Percentiles rank a stretch among this genome's conserved stretches.
These are phyloP conservation scores for Ischnus inquisitorius DNA, from an alignment of 2,888 invertebrate genomes.

Conservation along the genomic window DNA sequence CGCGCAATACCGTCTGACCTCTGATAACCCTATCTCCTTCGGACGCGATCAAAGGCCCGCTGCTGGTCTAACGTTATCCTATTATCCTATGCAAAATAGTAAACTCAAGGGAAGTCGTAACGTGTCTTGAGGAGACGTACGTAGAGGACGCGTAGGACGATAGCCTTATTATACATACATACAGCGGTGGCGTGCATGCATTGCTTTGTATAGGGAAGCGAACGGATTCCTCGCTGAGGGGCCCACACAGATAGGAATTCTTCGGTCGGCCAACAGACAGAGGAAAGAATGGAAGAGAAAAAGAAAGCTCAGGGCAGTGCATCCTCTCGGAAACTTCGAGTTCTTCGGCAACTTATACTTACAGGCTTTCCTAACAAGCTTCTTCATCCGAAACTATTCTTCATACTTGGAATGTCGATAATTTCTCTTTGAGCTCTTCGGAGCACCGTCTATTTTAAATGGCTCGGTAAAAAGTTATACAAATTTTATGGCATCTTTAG, in stretches of 20 bases:
- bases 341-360: not conserved
- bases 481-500: no score
- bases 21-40: slow-evolving; percentile 26
- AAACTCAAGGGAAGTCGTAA: slow-evolving; percentile 11
- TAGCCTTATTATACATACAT: slow-evolving; percentile 31
- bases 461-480: no score
- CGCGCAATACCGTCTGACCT: slow-evolving; percentile 34
- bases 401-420: not conserved
- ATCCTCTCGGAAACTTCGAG: slow-evolving; percentile 24
- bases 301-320: slow-evolving; percentile 40
- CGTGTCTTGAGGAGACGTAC: slow-evolving; percentile 14
- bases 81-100: slow-evolving; percentile 38
- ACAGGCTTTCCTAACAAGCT: not conserved
- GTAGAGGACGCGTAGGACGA: slow-evolving; percentile 66
- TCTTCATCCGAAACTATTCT: not conserved
- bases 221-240: slow-evolving; percentile 8
- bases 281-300: not conserved
- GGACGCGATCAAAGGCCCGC: slow-evolving; percentile 6
- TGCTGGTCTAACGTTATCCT: slow-evolving; percentile 27
- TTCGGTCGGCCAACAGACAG: slow-evolving; percentile 35
- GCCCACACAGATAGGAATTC: slow-evolving; percentile 68
- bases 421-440: not conserved
- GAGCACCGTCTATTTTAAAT: no score
- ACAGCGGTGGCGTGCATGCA: not conserved
- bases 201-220: slow-evolving; percentile 16